A percentile compares a stretch with the other conserved stretches of the same genome.
Conservation (phyloP, 2,113 vertebrate species). For the Alethe diademata region DNA sequence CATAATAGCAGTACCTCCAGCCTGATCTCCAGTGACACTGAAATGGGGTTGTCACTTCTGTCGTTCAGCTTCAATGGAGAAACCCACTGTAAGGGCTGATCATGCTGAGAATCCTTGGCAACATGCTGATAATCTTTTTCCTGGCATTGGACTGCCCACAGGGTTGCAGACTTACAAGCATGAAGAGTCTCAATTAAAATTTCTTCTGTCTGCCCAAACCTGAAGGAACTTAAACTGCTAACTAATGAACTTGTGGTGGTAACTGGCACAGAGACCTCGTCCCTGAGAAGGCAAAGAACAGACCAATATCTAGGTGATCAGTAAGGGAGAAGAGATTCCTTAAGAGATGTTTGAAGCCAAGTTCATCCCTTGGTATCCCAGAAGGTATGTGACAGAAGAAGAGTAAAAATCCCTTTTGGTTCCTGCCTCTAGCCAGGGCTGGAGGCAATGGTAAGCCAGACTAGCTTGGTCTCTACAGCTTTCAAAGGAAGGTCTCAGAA, state of each 20-base stretch:
- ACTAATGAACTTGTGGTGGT: background rate
- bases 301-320: background rate
- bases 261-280: background rate
- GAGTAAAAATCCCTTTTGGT: background rate
- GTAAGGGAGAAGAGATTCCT: background rate
- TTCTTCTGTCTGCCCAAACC: background rate
- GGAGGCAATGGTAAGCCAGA: fast-evolving
- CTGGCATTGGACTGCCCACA: background rate
- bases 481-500: background rate
- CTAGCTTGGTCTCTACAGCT: background rate
- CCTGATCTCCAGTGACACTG: background rate
- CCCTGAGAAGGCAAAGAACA: background rate
- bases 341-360: background rate
- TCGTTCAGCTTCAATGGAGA: background rate
- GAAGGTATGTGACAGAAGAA: background rate
- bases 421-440: background rate
- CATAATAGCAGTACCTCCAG: background rate
- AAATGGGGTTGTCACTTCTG: background rate
- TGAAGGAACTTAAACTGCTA: background rate
- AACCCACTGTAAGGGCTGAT: background rate
- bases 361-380: background rate
- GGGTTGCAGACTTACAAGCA: background rate
- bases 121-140: background rate
- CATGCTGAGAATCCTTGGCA: background rate
- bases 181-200: background rate